Conservation (phyloP, 2,797 vertebrate species). For the Muraenolepis orangiensis region DNA sequence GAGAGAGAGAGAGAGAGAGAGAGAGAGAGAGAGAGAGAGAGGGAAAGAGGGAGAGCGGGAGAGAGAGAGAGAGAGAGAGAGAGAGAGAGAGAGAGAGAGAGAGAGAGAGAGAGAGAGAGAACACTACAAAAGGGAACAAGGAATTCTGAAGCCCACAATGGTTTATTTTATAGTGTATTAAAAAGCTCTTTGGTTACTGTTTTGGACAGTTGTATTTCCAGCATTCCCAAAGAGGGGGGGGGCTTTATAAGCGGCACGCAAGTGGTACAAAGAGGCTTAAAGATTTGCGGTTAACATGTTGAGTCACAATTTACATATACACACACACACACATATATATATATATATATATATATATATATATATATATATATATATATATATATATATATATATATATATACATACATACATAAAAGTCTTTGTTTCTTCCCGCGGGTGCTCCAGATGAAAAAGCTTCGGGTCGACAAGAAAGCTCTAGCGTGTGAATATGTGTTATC, state of each 20-base stretch:
- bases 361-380: too few species aligned
- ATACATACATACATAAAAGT: too few species aligned
- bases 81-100: conserved; percentile 26
- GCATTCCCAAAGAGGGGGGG: not conserved
- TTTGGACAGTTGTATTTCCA: not conserved
- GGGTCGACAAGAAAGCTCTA: too few species aligned
- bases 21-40: conserved; percentile 23
- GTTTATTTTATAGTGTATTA: conserved; percentile 11
- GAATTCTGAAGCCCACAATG: conserved; percentile 14
- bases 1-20: conserved; percentile 19
- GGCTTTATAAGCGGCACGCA: not conserved
- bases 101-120: conserved; percentile 22
- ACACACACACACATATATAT: too few species aligned
- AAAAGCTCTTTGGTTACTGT: not conserved
- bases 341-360: too few species aligned
- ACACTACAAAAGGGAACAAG: not conserved
- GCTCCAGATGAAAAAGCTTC: too few species aligned
- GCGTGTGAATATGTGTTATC: too few species aligned
- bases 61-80: conserved; percentile 18
- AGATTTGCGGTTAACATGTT: not conserved
- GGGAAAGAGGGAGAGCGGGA: too few species aligned
- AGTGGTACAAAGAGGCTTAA: not conserved
- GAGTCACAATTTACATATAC: too few species aligned
- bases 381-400: too few species aligned
- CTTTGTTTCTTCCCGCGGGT: too few species aligned